A percentile compares a stretch with the other conserved stretches of the same genome.
Evolutionary conservation across 2,113 vertebrate genomes (phyloP).

Genomic region (Oostethus manadensis): DNA sequence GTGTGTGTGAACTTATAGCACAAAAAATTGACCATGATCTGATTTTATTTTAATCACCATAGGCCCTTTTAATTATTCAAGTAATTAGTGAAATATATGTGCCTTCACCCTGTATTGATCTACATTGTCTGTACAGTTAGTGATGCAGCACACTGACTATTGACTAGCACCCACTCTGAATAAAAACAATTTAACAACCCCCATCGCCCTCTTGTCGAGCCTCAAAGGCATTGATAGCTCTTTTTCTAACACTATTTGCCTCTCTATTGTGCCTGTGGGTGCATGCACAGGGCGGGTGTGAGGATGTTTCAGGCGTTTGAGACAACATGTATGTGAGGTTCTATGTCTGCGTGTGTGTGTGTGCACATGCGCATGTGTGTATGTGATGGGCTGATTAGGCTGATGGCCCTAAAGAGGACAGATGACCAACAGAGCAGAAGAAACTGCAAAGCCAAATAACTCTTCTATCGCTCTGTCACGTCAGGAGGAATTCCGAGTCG

Average conservation of each 20-base stretch:
- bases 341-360: conserved; percentile 15
- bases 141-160: conserved; percentile 56
- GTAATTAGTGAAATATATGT: conserved; percentile 74
- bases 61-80: conserved; percentile 69
- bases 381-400: conserved; percentile 45
- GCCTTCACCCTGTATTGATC: conserved; percentile 69
- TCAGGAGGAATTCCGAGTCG: conserved; percentile 59
- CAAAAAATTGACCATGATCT: conserved; percentile 57
- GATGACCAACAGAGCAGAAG: conserved; percentile 71
- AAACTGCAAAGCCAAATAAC: conserved; percentile 58
- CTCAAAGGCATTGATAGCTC: conserved; percentile 36
- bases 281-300: conserved; percentile 11
- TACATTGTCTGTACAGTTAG: conserved; percentile 65
- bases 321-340: neutral
- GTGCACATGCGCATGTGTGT: conserved; percentile 1
- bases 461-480: conserved; percentile 62
- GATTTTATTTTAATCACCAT: conserved; percentile 70
- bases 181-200: conserved; percentile 22
- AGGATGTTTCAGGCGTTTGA: conserved; percentile 16
- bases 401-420: conserved; percentile 65
- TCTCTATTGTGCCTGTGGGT: conserved; percentile 41
- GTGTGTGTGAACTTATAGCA: conserved; percentile 52
- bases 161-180: conserved; percentile 39
- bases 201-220: conserved; percentile 23
- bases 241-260: conserved; percentile 31